Conservation (phyloP, 2,797 vertebrate species). For the Vireo griseus region DNA sequence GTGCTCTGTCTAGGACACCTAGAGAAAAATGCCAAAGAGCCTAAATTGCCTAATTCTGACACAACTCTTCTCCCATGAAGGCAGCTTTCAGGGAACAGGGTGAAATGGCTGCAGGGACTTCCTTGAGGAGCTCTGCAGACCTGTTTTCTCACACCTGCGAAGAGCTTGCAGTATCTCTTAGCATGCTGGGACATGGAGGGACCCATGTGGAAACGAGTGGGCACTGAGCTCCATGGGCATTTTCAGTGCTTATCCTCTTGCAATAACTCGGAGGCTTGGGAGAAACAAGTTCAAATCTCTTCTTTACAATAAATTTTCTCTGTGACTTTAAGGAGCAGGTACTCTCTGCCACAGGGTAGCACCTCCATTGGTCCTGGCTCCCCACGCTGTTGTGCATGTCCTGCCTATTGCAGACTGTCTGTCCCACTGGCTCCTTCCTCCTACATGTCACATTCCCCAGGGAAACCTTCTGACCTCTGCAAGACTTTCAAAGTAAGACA, state of each 20-base stretch:
- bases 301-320: background rate
- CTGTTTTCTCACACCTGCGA: background rate
- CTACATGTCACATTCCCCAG: background rate
- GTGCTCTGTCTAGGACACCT: background rate
- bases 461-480: background rate
- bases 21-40: background rate
- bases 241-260: background rate
- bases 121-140: background rate
- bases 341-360: accelerated
- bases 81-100: accelerated
- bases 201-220: accelerated
- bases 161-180: background rate
- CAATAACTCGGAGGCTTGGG: background rate
- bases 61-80: background rate
- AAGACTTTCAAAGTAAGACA: background rate
- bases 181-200: accelerated
- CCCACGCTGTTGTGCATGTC: accelerated
- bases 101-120: background rate
- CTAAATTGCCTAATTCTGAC: background rate
- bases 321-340: background rate
- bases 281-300: background rate
- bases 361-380: background rate
- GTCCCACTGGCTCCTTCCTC: background rate
- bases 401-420: background rate
- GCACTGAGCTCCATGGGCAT: accelerated